Evolutionary conservation across 2,797 vertebrate genomes (phyloP).

Genomic region (Cossypha niveicapilla): DNA sequence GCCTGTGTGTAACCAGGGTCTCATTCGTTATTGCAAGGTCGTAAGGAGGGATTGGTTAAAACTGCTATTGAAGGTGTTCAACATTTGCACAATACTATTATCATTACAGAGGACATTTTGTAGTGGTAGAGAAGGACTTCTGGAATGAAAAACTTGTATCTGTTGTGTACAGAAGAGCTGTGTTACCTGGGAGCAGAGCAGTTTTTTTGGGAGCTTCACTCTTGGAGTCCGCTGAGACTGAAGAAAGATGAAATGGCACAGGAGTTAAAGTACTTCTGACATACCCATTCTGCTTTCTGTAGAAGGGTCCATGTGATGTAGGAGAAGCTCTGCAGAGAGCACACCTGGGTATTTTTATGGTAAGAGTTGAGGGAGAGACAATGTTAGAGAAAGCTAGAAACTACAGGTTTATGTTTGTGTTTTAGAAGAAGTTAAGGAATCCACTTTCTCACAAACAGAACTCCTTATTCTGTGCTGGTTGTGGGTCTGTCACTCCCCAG

Average conservation of each 20-base stretch:
- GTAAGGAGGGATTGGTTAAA: not conserved
- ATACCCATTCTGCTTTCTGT: not conserved
- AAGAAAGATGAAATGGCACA: not conserved
- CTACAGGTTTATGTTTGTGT: not conserved
- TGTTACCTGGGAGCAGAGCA: not conserved
- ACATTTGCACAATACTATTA: not conserved
- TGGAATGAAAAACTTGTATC: not conserved
- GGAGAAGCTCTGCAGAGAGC: not conserved
- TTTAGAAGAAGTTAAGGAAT: not conserved
- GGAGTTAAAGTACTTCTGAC: not conserved
- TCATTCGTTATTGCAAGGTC: fast-evolving
- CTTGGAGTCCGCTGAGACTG: not conserved
- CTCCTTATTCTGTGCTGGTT: not conserved
- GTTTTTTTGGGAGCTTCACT: not conserved
- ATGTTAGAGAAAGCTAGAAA: not conserved
- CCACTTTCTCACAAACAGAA: not conserved
- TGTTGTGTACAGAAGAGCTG: not conserved
- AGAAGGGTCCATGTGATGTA: not conserved
- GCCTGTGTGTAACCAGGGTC: not conserved
- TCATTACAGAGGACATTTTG: not conserved
- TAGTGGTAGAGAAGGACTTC: not conserved
- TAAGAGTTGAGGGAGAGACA: not conserved
- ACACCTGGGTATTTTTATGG: not conserved
- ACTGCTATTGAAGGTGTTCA: not conserved
- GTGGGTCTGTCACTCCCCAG: not conserved